Evolutionary conservation across 2,888 invertebrate species (phyloP).

Genomic region (Mimumesa dahlbomi): DNA sequence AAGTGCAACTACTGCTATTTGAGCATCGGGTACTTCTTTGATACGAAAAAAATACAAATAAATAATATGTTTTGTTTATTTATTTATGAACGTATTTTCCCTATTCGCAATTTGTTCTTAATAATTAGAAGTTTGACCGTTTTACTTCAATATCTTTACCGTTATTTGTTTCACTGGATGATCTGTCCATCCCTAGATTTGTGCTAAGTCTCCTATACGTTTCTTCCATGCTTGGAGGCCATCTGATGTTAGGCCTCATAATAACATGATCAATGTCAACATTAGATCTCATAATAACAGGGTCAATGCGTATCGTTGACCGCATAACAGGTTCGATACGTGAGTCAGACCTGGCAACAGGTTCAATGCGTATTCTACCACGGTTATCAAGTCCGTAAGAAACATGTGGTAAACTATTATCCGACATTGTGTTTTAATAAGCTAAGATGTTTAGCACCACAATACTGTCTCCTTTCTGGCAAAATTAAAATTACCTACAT

Average conservation of each 20-base stretch:
- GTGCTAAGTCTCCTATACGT: conserved; percentile 69
- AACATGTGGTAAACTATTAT: conserved; percentile 65
- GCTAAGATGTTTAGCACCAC: conserved; percentile 24
- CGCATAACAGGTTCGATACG: too few species aligned
- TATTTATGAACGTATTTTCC: too few species aligned
- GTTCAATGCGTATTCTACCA: conserved; percentile 66
- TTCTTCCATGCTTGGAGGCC: conserved; percentile 67
- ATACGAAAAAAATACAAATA: not conserved
- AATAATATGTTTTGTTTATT: too few species aligned
- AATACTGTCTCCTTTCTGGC: conserved; percentile 34
- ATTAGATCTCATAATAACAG: too few species aligned
- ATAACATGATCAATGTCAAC: too few species aligned
- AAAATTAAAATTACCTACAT: conserved; percentile 10
- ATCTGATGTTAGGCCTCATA: too few species aligned
- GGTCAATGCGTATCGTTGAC: too few species aligned
- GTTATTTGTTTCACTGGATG: conserved; percentile 61
- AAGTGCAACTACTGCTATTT: conserved; percentile 52
- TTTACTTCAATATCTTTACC: conserved; percentile 49
- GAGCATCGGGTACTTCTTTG: too few species aligned
- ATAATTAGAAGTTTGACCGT: not conserved
- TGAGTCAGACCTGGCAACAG: too few species aligned
- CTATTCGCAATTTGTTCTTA: too few species aligned
- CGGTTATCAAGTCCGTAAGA: conserved; percentile 66
- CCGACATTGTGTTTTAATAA: conserved; percentile 70
- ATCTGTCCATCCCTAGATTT: conserved; percentile 66